phyloP scores from a whole-genome alignment of 2,797 vertebrate species.

The Anas flavirostris region DNA sequence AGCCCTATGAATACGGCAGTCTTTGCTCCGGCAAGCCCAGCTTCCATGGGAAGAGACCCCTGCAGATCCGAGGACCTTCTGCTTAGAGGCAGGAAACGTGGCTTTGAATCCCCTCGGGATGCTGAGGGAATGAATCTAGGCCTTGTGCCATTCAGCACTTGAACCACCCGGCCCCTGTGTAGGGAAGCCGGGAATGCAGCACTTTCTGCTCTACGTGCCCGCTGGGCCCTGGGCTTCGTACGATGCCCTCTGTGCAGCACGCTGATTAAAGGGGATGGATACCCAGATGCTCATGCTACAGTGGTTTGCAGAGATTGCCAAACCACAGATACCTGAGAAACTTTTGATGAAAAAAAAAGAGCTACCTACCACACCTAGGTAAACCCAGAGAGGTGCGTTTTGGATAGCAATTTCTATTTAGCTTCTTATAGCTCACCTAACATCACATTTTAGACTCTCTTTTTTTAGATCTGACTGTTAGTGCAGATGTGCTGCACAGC shows the following conservation, averaged over 20 bases:
- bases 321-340: background rate
- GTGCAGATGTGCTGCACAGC: background rate
- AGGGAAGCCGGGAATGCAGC: background rate
- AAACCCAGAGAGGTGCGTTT: background rate
- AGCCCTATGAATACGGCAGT: background rate
- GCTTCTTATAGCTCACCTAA: background rate
- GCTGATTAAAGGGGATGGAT: background rate
- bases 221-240: background rate
- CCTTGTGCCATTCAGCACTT: background rate
- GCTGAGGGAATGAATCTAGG: background rate
- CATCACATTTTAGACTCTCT: background rate
- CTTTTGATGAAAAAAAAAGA: background rate
- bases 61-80: background rate
- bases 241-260: accelerated
- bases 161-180: background rate
- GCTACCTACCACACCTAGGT: background rate
- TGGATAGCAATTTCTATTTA: background rate
- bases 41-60: background rate
- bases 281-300: background rate
- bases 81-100: background rate
- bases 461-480: background rate
- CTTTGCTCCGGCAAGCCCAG: background rate
- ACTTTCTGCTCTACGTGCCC: background rate
- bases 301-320: background rate
- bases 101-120: background rate